Percentiles rank a stretch among this genome's conserved stretches.
phyloP scores from a whole-genome alignment of 2,888 invertebrate genomes.

The Eupithecia vulgata region DNA sequence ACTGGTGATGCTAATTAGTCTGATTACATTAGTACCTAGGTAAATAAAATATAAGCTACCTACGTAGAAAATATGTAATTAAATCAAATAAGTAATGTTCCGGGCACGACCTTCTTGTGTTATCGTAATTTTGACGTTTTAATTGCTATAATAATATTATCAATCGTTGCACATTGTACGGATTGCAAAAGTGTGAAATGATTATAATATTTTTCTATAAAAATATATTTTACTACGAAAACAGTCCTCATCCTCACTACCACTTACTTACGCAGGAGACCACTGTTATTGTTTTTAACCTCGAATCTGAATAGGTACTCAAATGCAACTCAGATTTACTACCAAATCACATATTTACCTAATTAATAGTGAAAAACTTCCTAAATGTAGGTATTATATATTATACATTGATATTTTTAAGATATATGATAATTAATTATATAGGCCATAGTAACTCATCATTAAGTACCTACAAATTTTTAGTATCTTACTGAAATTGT shows the following conservation, averaged over 20 bases:
- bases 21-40: too few species aligned
- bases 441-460: too few species aligned
- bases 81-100: slow-evolving; percentile 16
- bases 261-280: not conserved
- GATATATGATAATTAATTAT: too few species aligned
- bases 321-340: too few species aligned
- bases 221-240: not conserved
- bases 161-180: slow-evolving; percentile 17
- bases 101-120: slow-evolving; percentile 31
- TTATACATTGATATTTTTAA: too few species aligned
- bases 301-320: too few species aligned
- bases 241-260: not conserved
- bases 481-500: too few species aligned
- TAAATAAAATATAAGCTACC: not conserved
- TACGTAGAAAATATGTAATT: not conserved
- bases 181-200: not conserved
- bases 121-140: slow-evolving; percentile 36
- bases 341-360: too few species aligned
- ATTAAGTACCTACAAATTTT: too few species aligned
- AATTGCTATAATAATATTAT: slow-evolving; percentile 34
- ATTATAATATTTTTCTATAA: not conserved
- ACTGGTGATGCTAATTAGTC: too few species aligned
- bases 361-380: too few species aligned
- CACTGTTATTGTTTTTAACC: not conserved
- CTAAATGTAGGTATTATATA: too few species aligned